These are phyloP conservation scores for Stratiolaelaps scimitus DNA, from an alignment of 1,140 invertebrate species.

Conservation along the genomic window DNA sequence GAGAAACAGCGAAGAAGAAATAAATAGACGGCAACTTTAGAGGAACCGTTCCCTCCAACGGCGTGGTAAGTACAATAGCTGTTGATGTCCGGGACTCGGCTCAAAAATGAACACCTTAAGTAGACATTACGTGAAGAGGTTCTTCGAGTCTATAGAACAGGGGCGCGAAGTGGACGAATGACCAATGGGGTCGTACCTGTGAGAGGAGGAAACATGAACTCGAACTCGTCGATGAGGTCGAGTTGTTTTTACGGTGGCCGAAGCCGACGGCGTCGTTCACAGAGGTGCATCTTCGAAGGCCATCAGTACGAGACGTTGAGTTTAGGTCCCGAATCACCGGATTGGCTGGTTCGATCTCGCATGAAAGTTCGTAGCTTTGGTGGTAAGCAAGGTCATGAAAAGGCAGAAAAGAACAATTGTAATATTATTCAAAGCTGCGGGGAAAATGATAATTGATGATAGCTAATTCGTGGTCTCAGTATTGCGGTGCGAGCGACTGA, in stretches of 20 bases:
- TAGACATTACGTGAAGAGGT: too few relatives aligned
- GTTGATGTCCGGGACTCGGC: too few relatives aligned
- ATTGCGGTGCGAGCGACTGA: too few relatives aligned
- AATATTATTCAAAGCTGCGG: too few relatives aligned
- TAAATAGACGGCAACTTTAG: not conserved
- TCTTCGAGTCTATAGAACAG: too few relatives aligned
- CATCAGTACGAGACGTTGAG: conserved; percentile 5
- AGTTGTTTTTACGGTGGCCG: conserved; percentile 75
- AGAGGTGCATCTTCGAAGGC: conserved; percentile 28
- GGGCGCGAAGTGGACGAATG: too few relatives aligned
- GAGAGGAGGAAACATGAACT: conserved; percentile 32
- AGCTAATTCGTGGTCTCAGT: too few relatives aligned
- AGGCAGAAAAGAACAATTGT: too few relatives aligned
- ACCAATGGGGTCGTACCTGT: conserved; percentile 9
- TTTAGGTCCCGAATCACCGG: conserved; percentile 37
- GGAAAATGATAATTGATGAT: too few relatives aligned
- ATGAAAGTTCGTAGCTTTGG: conserved; percentile 58
- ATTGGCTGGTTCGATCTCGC: conserved; percentile 63
- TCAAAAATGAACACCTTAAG: too few relatives aligned
- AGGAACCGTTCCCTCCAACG: not conserved
- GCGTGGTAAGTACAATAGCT: too few relatives aligned
- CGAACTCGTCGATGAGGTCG: conserved; percentile 60
- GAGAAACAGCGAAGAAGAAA: too few relatives aligned
- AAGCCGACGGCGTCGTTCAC: conserved; percentile 31
- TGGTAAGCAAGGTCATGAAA: conserved; percentile 1